Evolutionary conservation across 2,888 invertebrate genomes (phyloP).

Genomic region (Phaonia tiefii): DNA sequence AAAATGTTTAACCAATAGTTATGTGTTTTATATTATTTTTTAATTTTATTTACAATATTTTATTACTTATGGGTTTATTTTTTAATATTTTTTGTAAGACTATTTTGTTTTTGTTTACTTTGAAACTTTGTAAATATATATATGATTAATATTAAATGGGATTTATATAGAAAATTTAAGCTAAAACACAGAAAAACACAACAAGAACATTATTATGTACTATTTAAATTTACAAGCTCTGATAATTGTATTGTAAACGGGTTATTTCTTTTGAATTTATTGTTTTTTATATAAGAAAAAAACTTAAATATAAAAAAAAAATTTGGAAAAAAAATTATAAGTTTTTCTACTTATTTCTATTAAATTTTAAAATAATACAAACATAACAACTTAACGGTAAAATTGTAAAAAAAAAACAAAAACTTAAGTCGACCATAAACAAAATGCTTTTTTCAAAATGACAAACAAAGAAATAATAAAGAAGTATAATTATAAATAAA

Average conservation of each 20-base stretch:
- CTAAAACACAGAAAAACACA: conserved; percentile 38
- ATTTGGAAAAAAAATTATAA: conserved; percentile 41
- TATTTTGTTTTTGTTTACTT: conserved; percentile 6
- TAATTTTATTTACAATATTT: conserved; percentile 6
- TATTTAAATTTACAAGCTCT: conserved; percentile 62
- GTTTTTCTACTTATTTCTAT: conserved; percentile 55
- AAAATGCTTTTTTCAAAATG: conserved; percentile 57
- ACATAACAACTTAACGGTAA: conserved; percentile 26
- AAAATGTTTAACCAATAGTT: background rate
- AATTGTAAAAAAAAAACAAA: conserved; percentile 46
- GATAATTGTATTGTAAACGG: conserved; percentile 64
- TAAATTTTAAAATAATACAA: conserved; percentile 34
- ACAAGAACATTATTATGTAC: conserved; percentile 28
- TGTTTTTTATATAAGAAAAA: conserved; percentile 46
- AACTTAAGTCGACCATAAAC: conserved; percentile 49
- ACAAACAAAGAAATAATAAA: conserved; percentile 70
- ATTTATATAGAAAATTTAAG: conserved; percentile 3
- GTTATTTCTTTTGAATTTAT: conserved; percentile 34
- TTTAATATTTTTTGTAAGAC: conserved; percentile 22
- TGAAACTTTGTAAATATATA: conserved; percentile 51
- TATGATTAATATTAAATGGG: conserved; percentile 26
- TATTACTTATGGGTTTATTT: conserved; percentile 1
- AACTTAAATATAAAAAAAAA: conserved; percentile 17
- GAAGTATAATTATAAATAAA: conserved; percentile 46
- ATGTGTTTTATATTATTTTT: conserved; percentile 27